phyloP scores from a whole-genome alignment of 2,888 invertebrate genomes.

The Bruchidius siliquastri region DNA sequence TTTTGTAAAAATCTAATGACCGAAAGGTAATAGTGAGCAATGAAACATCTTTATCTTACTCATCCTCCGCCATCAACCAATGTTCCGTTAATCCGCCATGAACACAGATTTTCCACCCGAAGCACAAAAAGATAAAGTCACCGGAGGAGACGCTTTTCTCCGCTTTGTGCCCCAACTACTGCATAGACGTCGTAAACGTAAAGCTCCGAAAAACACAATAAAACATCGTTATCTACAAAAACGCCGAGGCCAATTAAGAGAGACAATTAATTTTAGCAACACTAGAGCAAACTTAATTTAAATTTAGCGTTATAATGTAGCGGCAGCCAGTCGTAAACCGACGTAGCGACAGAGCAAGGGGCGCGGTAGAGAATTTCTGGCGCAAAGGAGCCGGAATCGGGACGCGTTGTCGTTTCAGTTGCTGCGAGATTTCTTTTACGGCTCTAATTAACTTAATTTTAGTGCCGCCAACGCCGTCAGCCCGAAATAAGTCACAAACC shows the following conservation, averaged over 20 bases:
- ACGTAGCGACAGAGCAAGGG: constrained; percentile 19
- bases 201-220: neutral
- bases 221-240: neutral
- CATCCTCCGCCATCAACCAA: neutral
- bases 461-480: constrained; percentile 28
- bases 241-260: neutral
- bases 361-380: neutral
- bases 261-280: constrained; percentile 4
- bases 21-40: too few species aligned
- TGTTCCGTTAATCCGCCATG: neutral
- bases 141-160: neutral
- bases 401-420: neutral
- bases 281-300: constrained; percentile 20
- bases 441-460: constrained; percentile 41
- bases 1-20: too few species aligned
- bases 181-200: neutral
- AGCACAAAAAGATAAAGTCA: neutral
- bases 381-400: neutral
- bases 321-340: constrained; percentile 17
- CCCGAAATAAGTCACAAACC: constrained; percentile 40
- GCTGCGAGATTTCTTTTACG: constrained; percentile 36
- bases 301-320: constrained; percentile 22
- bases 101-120: neutral
- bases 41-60: too few species aligned
- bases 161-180: neutral